Evolutionary conservation across 2,113 vertebrate genomes (phyloP).

Genomic region (Terrapene triunguis): DNA sequence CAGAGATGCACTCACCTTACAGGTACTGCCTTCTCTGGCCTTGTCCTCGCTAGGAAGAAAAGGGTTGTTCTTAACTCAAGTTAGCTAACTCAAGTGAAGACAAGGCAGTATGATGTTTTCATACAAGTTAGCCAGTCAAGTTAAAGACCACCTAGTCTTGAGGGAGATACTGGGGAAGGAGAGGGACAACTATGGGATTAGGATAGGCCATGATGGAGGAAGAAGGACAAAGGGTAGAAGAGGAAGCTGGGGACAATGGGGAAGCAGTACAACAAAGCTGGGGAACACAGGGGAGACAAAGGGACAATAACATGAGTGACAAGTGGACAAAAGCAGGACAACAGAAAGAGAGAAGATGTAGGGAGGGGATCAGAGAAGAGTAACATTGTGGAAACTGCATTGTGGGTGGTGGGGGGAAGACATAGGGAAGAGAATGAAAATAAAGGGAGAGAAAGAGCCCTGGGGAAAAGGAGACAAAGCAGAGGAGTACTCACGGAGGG

Average conservation of each 20-base stretch:
- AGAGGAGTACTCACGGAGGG: background rate
- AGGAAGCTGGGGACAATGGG: background rate
- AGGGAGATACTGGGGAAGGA: background rate
- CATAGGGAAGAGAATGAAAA: slow-evolving; percentile 34
- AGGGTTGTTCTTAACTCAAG: background rate
- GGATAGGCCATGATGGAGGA: background rate
- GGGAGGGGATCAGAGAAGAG: slow-evolving; percentile 52
- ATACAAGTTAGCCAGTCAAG: background rate
- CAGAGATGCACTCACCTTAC: fast-evolving
- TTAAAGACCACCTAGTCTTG: background rate
- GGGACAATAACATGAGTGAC: slow-evolving; percentile 18
- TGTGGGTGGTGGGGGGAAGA: slow-evolving; percentile 58
- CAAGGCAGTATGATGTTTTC: background rate
- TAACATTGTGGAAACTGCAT: slow-evolving; percentile 43
- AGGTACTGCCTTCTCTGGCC: background rate
- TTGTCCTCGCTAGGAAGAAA: background rate
- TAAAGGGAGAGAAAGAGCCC: background rate
- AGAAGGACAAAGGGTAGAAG: background rate
- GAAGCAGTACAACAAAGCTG: slow-evolving; percentile 16
- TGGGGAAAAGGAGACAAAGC: background rate
- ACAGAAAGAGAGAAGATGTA: slow-evolving; percentile 33
- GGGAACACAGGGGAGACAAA: background rate
- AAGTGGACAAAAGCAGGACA: slow-evolving; percentile 50
- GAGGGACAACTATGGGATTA: background rate
- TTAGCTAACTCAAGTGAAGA: background rate